Evolutionary conservation across 1,140 invertebrate genomes (phyloP).

Genomic region (Neotoxoptera formosana): DNA sequence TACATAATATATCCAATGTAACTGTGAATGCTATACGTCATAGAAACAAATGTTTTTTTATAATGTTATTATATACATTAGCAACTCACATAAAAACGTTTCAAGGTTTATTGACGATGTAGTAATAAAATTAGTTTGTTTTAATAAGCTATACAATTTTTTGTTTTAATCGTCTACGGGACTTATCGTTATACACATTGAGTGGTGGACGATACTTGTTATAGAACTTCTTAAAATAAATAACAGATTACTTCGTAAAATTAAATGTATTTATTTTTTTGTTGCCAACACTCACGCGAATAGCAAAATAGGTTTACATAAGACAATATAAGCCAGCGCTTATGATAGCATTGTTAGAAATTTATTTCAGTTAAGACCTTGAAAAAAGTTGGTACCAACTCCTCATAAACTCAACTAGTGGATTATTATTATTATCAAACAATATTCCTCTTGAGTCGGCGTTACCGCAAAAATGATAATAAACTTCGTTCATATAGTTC

Average conservation of each 20-base stretch:
- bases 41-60: too few species aligned
- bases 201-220: not conserved
- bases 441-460: not conserved
- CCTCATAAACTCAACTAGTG: not conserved
- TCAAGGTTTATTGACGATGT: not conserved
- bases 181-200: not conserved
- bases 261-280: not conserved
- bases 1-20: too few species aligned
- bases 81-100: not conserved
- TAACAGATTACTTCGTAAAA: not conserved
- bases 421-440: not conserved
- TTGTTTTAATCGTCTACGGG: not conserved
- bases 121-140: not conserved
- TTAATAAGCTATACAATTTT: not conserved
- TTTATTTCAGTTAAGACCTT: conserved; percentile 11
- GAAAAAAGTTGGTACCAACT: not conserved
- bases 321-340: not conserved
- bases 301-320: not conserved
- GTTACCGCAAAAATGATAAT: not conserved
- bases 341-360: not conserved
- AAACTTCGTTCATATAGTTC: not conserved
- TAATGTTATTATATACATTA: too few species aligned
- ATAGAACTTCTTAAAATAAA: too few species aligned
- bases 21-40: too few species aligned
- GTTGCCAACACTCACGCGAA: not conserved